Conservation (phyloP, 2,113 vertebrate genomes). For the Xenopus borealis region DNA sequence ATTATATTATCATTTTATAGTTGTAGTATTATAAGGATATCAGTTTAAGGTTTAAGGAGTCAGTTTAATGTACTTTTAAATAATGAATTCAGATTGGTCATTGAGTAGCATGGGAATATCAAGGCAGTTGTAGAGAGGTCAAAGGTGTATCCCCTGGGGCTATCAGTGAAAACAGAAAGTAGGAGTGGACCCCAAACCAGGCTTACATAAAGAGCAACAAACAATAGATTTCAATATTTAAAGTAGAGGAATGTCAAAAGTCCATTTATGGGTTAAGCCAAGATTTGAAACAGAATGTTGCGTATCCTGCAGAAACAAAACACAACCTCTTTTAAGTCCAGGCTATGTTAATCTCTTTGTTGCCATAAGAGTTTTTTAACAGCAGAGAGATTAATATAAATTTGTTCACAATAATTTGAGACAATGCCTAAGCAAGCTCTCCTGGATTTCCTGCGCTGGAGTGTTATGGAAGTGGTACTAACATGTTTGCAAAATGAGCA, state of each 20-base stretch:
- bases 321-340: background rate
- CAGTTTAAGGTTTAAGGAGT: too few species aligned
- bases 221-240: background rate
- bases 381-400: constrained; percentile 6
- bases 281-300: background rate
- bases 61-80: too few species aligned
- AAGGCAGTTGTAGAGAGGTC: background rate
- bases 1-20: too few species aligned
- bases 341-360: background rate
- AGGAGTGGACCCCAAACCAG: background rate
- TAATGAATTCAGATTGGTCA: background rate
- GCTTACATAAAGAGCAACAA: background rate
- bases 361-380: constrained; percentile 5
- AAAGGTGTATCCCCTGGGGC: background rate
- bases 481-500: constrained; percentile 37
- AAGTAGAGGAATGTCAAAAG: background rate
- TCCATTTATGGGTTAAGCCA: background rate
- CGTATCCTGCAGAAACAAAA: background rate
- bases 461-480: constrained; percentile 6
- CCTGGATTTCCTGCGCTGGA: constrained; percentile 31
- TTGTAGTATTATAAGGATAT: too few species aligned
- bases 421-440: constrained; percentile 8
- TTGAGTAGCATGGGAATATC: background rate
- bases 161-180: background rate
- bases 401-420: constrained; percentile 8